Base-by-base conservation (phyloP, 2,797 vertebrate species). In the Chelonia mydas region DNA sequence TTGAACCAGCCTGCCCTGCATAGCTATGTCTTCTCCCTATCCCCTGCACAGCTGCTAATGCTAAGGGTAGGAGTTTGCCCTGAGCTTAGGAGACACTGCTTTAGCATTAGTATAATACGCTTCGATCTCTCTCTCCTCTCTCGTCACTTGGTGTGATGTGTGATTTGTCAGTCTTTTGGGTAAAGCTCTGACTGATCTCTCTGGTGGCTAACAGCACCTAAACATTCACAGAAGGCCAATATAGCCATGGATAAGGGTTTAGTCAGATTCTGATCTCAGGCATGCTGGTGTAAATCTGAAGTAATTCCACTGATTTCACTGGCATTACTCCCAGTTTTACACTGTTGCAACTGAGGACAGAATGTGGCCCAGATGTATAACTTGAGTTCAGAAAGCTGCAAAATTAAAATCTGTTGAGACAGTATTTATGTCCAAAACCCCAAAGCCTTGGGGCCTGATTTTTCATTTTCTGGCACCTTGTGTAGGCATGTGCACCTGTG, bases 21-120 rank as follows among this genome's bases (percentile, higher is more conserved):
- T 76, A 47, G 37, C 11, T 15, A 13, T 76, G 37, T 41, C 41
- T 41, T 41, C 7, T 76, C 25, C 11, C 21, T 5, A 41, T 41
- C 41, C 2, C 21, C 37, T 2, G n/a, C n/a, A 25, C 9, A 37
- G 59, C 33, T 37, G 33, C 33, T 16, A 31, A 47, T 7, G 45
- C 47, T 50, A 2, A 87, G 79, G 57, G 33, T 49, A 28, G 33
- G 72, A 81, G 5, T 74, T 74, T 74, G 68, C 5, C 37, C 10
- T 47, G 23, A 45, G 37, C n/a, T 37, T 76, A 27, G 37, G 33
- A 65, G 65, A 11, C 33, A 7, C 33, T n/a, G 8, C 6, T 50
- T 37, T 3, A 0, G 41, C 41, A 55, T 6, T 83, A 33, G 5
- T 61, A 2, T 53, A 74, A 47, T 5, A 21, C 6, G 0, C 5